These are phyloP conservation scores for Agrenia bidenticulata DNA, from an alignment of 2,888 invertebrate genomes.

Conservation along the genomic window DNA sequence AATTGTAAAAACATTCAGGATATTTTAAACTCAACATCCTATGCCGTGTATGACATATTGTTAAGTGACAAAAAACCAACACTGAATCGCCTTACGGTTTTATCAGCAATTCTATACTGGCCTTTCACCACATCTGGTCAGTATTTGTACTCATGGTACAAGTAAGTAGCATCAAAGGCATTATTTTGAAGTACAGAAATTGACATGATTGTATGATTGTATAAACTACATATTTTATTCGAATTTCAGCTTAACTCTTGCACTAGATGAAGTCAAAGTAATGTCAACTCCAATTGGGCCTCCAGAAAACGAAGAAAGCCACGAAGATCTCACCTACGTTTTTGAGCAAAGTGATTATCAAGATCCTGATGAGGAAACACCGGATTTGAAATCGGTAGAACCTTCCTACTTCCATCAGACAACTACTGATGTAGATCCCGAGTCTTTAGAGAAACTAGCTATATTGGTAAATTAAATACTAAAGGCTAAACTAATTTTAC, in stretches of 20 bases:
- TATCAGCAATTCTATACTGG: conserved; percentile 52
- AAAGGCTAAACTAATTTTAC: too few species aligned
- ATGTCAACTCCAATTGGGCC: conserved; percentile 30
- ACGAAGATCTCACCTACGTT: conserved; percentile 49
- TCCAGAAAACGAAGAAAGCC: conserved; percentile 48
- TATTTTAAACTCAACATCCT: conserved; percentile 49
- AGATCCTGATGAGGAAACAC: conserved; percentile 49
- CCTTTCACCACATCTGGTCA: conserved; percentile 49
- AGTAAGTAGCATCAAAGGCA: conserved; percentile 33
- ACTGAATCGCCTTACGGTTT: conserved; percentile 38
- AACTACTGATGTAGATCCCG: conserved; percentile 42
- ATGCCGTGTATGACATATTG: conserved; percentile 48
- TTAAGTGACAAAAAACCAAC: conserved; percentile 27
- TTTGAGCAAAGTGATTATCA: conserved; percentile 51
- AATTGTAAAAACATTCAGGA: too few species aligned
- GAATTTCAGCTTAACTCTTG: conserved; percentile 47
- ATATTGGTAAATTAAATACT: conserved; percentile 36
- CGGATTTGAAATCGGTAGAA: conserved; percentile 45
- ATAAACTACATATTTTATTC: too few species aligned
- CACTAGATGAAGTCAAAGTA: conserved; percentile 29
- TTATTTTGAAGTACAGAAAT: too few species aligned
- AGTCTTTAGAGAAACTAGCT: conserved; percentile 32
- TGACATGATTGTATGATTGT: too few species aligned
- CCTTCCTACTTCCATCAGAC: conserved; percentile 48
- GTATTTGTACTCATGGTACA: conserved; percentile 49